Percentiles rank a stretch among this genome's conserved stretches.
Conservation (phyloP, 1,140 invertebrate genomes). For the Polypedilum vanderplanki region DNA sequence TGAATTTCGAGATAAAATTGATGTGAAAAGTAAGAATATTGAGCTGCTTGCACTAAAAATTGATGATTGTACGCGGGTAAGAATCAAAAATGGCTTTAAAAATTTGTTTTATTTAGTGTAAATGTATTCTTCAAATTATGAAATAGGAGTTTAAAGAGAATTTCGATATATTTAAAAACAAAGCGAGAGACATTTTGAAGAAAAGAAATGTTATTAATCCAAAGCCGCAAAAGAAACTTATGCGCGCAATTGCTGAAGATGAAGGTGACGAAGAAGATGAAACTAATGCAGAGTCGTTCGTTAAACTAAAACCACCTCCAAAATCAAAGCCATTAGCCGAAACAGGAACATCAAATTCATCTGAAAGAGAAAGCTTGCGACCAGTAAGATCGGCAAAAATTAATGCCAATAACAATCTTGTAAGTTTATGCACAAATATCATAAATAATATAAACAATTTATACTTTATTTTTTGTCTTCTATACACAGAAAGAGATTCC, state of each 20-base stretch:
- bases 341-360: neutral
- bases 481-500: neutral
- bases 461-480: neutral
- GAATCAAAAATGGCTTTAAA: neutral
- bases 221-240: neutral
- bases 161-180: neutral
- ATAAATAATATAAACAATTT: too few relatives aligned
- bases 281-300: neutral
- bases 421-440: neutral
- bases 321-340: too few relatives aligned
- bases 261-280: neutral
- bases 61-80: neutral
- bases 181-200: neutral
- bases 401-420: neutral
- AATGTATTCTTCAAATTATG: neutral
- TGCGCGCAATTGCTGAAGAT: neutral
- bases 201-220: neutral
- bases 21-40: neutral
- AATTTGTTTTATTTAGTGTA: neutral
- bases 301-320: neutral
- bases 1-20: neutral
- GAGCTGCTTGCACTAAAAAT: neutral
- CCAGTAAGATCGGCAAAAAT: neutral
- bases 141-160: neutral
- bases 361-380: neutral